Percentiles rank a stretch among this genome's conserved stretches.
These are phyloP conservation scores for Myotis daubentonii DNA, from an alignment of 2,797 vertebrate species.

Conservation along the genomic window DNA sequence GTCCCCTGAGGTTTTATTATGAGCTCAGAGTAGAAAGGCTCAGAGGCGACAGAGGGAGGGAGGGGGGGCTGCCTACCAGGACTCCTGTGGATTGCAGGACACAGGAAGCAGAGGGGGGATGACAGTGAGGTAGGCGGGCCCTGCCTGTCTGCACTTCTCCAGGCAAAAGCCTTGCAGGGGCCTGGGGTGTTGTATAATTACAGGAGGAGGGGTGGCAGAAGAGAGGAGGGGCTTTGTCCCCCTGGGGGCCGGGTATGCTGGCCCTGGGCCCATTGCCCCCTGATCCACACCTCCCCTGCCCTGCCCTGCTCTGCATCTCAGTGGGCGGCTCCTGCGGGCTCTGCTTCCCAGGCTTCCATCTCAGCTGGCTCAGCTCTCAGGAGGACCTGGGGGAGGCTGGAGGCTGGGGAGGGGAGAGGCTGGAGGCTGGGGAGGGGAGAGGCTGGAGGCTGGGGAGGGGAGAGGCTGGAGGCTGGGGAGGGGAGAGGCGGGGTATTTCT, in stretches of 20 bases:
- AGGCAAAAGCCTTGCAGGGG: neutral
- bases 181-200: neutral
- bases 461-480: neutral
- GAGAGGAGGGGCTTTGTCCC: too few relatives aligned
- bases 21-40: neutral
- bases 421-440: neutral
- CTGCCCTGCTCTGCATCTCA: neutral
- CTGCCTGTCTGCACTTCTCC: neutral
- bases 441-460: too few relatives aligned
- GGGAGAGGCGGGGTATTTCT: neutral
- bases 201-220: neutral
- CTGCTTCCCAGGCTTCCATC: neutral
- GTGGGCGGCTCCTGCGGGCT: too few relatives aligned
- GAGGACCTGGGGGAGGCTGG: too few relatives aligned
- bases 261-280: neutral
- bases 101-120: neutral
- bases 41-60: neutral
- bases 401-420: too few relatives aligned
- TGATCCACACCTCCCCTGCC: neutral
- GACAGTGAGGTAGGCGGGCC: neutral
- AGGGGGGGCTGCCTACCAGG: neutral
- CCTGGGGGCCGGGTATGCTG: neutral
- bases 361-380: neutral
- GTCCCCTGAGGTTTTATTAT: neutral
- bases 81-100: neutral